Conservation (phyloP, 2,888 invertebrate genomes). For the Apoda limacodes region DNA sequence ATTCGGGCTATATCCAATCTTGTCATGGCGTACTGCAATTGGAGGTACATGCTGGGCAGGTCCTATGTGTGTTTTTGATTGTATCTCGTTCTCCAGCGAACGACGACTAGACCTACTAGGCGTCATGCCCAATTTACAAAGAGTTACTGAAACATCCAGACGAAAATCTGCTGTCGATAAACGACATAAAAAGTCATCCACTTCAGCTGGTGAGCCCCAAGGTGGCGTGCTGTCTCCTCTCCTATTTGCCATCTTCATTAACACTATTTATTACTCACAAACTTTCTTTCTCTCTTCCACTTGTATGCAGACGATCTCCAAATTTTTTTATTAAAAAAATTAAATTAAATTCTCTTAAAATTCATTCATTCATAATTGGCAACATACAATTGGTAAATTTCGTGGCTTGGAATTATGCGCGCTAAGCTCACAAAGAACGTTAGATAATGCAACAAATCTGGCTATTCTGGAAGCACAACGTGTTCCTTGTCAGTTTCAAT, state of each 20-base stretch:
- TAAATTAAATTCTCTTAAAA: slow-evolving; percentile 27
- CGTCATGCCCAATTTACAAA: slow-evolving; percentile 17
- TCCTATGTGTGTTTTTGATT: slow-evolving; percentile 19
- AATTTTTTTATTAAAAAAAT: slow-evolving; percentile 20
- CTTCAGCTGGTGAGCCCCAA: slow-evolving; percentile 20
- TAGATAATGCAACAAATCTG: slow-evolving; percentile 26
- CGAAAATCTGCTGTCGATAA: slow-evolving; percentile 15
- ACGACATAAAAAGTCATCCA: slow-evolving; percentile 15
- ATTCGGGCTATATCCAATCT: slow-evolving; percentile 22
- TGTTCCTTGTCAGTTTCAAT: slow-evolving; percentile 26
- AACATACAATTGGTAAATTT: slow-evolving; percentile 23
- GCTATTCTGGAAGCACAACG: slow-evolving; percentile 13
- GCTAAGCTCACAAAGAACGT: slow-evolving; percentile 24
- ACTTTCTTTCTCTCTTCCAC: slow-evolving; percentile 22
- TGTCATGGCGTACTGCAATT: slow-evolving; percentile 20
- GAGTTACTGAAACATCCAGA: slow-evolving; percentile 11
- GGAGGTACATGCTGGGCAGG: slow-evolving; percentile 22
- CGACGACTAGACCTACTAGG: slow-evolving; percentile 7
- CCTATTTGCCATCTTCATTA: too few species aligned
- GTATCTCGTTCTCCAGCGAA: slow-evolving; percentile 14
- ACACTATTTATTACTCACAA: slow-evolving; percentile 14
- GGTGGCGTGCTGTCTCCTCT: too few species aligned
- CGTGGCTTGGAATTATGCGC: slow-evolving; percentile 22
- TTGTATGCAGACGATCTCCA: slow-evolving; percentile 23
- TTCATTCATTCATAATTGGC: too few species aligned